Evolutionary conservation across 2,113 vertebrate species (phyloP).

Genomic region (Climacteris rufus): DNA sequence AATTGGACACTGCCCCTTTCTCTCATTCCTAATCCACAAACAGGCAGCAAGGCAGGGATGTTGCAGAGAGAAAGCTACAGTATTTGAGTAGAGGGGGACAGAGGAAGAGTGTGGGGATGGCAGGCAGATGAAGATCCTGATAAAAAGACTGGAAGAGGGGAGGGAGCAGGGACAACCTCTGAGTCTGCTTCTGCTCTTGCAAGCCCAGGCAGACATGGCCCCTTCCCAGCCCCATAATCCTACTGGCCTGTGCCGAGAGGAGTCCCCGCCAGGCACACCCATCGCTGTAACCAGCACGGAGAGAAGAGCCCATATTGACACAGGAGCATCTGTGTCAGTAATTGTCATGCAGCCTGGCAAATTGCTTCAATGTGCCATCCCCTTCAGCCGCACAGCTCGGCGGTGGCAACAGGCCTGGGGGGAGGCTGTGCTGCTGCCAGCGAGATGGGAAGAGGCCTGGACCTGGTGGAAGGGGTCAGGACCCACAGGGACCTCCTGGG

Average conservation of each 20-base stretch:
- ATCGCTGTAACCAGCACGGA: constrained; percentile 27
- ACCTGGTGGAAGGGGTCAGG: not conserved
- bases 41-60: not conserved
- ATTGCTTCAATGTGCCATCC: constrained; percentile 47
- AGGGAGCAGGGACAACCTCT: not conserved
- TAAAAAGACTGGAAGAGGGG: not conserved
- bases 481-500: not conserved
- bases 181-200: not conserved
- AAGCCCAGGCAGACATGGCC: constrained; percentile 23
- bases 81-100: not conserved
- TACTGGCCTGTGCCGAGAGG: constrained; percentile 24
- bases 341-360: constrained; percentile 56
- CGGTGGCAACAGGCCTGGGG: not conserved
- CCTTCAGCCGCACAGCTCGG: not conserved
- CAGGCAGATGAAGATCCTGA: not conserved
- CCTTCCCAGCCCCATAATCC: constrained; percentile 44
- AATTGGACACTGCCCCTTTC: not conserved
- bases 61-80: not conserved
- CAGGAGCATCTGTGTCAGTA: constrained; percentile 69
- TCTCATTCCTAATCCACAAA: not conserved
- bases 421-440: not conserved
- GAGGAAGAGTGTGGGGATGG: not conserved
- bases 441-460: not conserved
- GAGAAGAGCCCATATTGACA: constrained; percentile 66
- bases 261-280: constrained; percentile 60